These are phyloP conservation scores for Myotis vivesi DNA, from an alignment of 2,797 vertebrate genomes.

Conservation along the genomic window DNA sequence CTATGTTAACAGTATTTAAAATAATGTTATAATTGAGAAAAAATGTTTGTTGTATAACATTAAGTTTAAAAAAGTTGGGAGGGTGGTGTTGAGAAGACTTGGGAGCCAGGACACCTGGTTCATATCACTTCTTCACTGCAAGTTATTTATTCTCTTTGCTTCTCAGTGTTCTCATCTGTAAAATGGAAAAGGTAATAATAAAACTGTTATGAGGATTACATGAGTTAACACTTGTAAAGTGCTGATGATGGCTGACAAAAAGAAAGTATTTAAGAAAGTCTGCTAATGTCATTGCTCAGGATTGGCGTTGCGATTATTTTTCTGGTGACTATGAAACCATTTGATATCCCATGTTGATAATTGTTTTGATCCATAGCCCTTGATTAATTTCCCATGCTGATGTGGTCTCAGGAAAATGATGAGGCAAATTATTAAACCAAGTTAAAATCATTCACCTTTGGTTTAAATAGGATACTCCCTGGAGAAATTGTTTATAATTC, in stretches of 20 bases:
- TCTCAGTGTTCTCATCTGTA: neutral
- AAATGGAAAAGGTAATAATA: neutral
- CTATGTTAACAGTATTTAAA: neutral
- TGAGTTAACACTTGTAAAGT: neutral
- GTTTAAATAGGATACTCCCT: neutral
- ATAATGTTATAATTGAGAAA: neutral
- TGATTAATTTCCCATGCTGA: neutral
- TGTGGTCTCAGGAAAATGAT: conserved; percentile 22
- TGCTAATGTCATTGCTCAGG: neutral
- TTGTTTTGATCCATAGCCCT: neutral
- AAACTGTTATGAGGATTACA: neutral
- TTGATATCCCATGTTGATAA: neutral
- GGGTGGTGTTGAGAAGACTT: neutral
- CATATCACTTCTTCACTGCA: neutral
- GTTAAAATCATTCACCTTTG: conserved; percentile 21
- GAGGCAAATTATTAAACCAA: conserved; percentile 19
- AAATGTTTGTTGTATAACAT: neutral
- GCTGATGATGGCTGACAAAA: neutral
- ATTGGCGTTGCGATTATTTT: neutral
- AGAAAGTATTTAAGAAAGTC: neutral
- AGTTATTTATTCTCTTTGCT: neutral
- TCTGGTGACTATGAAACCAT: neutral
- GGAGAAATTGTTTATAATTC: conserved; percentile 44
- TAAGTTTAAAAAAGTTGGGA: neutral
- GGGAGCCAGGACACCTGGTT: neutral